phyloP scores from a whole-genome alignment of 92 coral and sea anemone genomes.

The Ricordea florida region DNA sequence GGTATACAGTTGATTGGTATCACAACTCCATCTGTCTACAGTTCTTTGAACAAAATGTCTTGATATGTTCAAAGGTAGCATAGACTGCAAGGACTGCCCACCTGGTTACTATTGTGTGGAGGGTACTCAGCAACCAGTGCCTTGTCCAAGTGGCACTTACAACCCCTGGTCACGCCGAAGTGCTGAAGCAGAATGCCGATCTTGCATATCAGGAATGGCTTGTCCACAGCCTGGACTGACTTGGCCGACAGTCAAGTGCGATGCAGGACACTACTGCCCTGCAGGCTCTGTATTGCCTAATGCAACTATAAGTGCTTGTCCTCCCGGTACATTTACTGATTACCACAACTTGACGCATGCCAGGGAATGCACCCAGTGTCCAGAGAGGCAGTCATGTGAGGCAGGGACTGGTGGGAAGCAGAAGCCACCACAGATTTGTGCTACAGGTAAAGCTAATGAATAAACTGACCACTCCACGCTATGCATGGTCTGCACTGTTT shows the following conservation, averaged over 20 bases:
- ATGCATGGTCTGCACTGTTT: neutral
- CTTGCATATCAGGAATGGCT: slow-evolving; percentile 98
- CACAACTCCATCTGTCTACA: neutral
- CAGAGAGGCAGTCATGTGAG: slow-evolving; percentile 92
- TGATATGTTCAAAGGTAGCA: slow-evolving; percentile 27
- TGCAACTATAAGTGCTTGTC: slow-evolving; percentile 86
- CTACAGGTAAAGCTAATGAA: slow-evolving; percentile 74
- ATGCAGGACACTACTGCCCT: slow-evolving; percentile 94
- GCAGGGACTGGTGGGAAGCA: slow-evolving; percentile 98
- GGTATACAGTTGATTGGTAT: neutral
- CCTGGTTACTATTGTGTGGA: slow-evolving; percentile 82
- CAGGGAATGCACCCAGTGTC: slow-evolving; percentile 92
- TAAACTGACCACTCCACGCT: neutral
- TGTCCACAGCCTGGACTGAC: slow-evolving; percentile 85
- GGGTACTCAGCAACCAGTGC: slow-evolving; percentile 79
- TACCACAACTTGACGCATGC: slow-evolving; percentile 87
- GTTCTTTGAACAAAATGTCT: too few relatives aligned
- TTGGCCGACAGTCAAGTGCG: slow-evolving; percentile 86
- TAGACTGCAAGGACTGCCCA: slow-evolving; percentile 91
- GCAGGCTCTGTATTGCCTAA: slow-evolving; percentile 93
- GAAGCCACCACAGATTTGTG: slow-evolving; percentile 93
- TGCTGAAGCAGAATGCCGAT: slow-evolving; percentile 64
- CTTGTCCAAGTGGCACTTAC: slow-evolving; percentile 87
- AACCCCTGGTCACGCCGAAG: slow-evolving; percentile 57
- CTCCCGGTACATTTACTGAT: slow-evolving; percentile 95